Base-by-base conservation (phyloP, 2,113 vertebrate species). In the Acanthochromis polyacanthus region DNA sequence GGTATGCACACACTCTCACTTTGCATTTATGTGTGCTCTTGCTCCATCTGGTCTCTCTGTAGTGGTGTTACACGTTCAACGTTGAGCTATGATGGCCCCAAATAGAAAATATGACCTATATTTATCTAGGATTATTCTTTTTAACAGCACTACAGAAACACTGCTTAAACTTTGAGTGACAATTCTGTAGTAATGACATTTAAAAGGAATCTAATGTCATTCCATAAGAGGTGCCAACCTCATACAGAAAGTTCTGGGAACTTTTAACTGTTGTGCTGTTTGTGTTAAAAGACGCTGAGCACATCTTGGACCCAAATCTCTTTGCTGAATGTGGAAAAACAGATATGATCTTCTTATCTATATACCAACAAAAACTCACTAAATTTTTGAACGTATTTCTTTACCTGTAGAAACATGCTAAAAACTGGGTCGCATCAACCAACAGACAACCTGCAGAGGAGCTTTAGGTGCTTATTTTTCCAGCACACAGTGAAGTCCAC, bases 291-390 rank as follows among this genome's bases (percentile, higher is more conserved):
- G 71, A 43, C 58, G 23, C 22, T 3, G 4, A 81, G 45, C 5
- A 32, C 25, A 58, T 65, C 72, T 55, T 50, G 28, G 30, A 38
- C 16, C 30, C 16, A 12, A 50, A 62, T 8, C 40, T 62, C 19
- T 46, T 53, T 9, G 45, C 52, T 50, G 30, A 48, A 14, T 11
- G 10, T 10, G 12, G 1, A 16, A 50, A 65, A 17, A 11, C 2
- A 78, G 51, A 73, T 9, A 28, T 40, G 23, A 75, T 25, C 56
- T n/a, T 55, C 58, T 65, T 19, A 57, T 65, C 59, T 4, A 15
- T 46, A 11, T 45, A 7, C 9, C 6, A 56, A 30, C 11, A 19
- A 64, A 57, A 62, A 2, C 40, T 1, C 6, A 28, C 58, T 22
- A 51, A 62, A 60, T 2, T 20, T 4, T 46, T 0, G 51, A 30